Evolutionary conservation across 2,888 invertebrate species (phyloP), one percentile per base, ranked within the genome.

Genomic region (Tinea semifulvella): DNA sequence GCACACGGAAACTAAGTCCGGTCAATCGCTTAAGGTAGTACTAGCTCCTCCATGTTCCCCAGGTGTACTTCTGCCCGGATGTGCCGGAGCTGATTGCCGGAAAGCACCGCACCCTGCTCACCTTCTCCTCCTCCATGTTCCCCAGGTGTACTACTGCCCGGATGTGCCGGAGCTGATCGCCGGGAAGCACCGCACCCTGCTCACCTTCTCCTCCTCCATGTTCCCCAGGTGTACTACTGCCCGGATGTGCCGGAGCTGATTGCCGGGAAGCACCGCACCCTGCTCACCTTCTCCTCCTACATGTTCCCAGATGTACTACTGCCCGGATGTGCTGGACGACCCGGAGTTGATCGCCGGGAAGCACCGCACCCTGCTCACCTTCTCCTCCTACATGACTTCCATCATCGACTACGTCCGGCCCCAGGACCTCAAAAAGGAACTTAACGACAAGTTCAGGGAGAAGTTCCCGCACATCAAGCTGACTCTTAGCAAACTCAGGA

Each of bases 321-420:
- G 92, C 55, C 94, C 96, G 0, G 92, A 92, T 68, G 85, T 95
- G 45, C 75, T 98, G 48, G 98, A 98, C 66, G 96, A 98, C 76
- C 97, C 97, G 0, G 93, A 94, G 67, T 73, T 94, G 35, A 92
- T 93, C 55, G 93, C 93, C 18, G 94, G 94, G 27, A 93, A 93
- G 71, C 94, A 94, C 70, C 83, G 94, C 49, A 94, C 94, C 0
- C 68, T 94, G 36, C 79, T 94, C 14, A 94, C 94, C 2, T 94
- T 94, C 59, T 92, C 94, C 1, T 92, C 93, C 0, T 94, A 94
- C 59, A 91, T 93, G 90, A 95, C 96, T 1, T 97, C 97, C 1
- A 94, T 98, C 39, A 97, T 98, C 56, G 96, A 97, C 72, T 97
- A 98, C 65, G 96, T 96, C 3, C 89, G 94, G 53, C 96, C 98